phyloP scores from a whole-genome alignment of 2,888 invertebrate species.

The Emmelina monodactyla region DNA sequence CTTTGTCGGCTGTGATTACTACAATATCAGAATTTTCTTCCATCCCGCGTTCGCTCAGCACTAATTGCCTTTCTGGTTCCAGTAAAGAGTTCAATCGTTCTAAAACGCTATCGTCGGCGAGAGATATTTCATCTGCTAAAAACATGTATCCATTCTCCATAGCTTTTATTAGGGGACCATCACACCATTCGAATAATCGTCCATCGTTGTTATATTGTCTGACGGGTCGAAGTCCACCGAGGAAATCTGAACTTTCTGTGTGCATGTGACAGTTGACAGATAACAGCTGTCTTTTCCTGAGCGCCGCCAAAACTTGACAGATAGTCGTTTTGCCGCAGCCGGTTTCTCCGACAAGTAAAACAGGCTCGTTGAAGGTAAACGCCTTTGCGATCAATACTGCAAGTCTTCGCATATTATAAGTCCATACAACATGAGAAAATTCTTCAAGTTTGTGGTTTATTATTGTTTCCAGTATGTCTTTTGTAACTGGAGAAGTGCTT shows the following conservation, averaged over 20 bases:
- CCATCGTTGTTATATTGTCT: slow-evolving; percentile 68
- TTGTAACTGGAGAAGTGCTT: slow-evolving; percentile 80
- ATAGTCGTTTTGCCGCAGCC: slow-evolving; percentile 98
- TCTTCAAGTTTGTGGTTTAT: slow-evolving; percentile 58
- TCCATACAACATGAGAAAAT: slow-evolving; percentile 92
- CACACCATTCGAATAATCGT: slow-evolving; percentile 94
- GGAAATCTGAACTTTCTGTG: slow-evolving; percentile 96
- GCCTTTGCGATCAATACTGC: slow-evolving; percentile 84
- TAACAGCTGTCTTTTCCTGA: slow-evolving; percentile 71
- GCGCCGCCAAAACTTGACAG: slow-evolving; percentile 84
- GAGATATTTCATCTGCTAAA: slow-evolving; percentile 97
- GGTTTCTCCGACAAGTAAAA: slow-evolving; percentile 95
- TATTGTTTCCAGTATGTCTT: slow-evolving; percentile 72
- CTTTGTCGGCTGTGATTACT: slow-evolving; percentile 71
- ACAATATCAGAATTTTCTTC: slow-evolving; percentile 66
- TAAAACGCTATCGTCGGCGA: slow-evolving; percentile 97
- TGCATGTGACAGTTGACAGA: slow-evolving; percentile 98
- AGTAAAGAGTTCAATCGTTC: slow-evolving; percentile 96
- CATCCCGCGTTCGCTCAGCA: slow-evolving; percentile 90
- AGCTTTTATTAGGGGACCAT: slow-evolving; percentile 92
- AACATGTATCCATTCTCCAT: slow-evolving; percentile 91
- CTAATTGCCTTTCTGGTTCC: slow-evolving; percentile 89
- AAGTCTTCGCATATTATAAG: slow-evolving; percentile 85
- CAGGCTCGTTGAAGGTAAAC: slow-evolving; percentile 90
- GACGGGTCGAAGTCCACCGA: slow-evolving; percentile 94